Percentiles rank a stretch among this genome's conserved stretches.
Conservation (phyloP, 1,140 invertebrate species). For the Coboldia fuscipes region DNA sequence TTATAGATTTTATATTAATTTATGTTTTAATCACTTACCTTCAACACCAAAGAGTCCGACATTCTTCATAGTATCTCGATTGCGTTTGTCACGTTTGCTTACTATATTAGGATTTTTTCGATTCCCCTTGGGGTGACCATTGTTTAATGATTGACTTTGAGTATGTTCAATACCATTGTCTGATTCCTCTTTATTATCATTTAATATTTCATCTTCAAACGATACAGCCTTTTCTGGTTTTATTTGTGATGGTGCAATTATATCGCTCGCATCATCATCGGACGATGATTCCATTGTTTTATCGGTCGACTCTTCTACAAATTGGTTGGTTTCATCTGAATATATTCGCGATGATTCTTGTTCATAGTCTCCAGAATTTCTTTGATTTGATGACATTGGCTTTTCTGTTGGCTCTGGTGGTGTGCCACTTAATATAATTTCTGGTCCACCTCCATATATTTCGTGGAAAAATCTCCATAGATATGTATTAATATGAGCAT, state of each 20-base stretch:
- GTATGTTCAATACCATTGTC: neutral
- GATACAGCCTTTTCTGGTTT: neutral
- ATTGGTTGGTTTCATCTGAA: too few relatives aligned
- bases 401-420: slow-evolving; percentile 2
- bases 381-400: neutral
- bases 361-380: neutral
- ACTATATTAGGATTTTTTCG: neutral
- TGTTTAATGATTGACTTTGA: neutral
- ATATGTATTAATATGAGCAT: slow-evolving; percentile 62
- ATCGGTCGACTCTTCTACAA: too few relatives aligned
- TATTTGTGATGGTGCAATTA: too few relatives aligned
- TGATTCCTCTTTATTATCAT: neutral
- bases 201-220: neutral
- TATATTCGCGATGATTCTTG: too few relatives aligned
- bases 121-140: too few relatives aligned
- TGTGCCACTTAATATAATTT: slow-evolving; percentile 29
- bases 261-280: neutral
- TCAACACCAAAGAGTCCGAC: slow-evolving; percentile 1
- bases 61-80: neutral
- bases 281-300: neutral
- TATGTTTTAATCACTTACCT: too few relatives aligned
- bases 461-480: slow-evolving; percentile 66
- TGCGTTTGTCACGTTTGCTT: neutral
- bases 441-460: slow-evolving; percentile 75
- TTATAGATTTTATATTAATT: too few relatives aligned